Conservation (phyloP, 2,888 invertebrate genomes). For the Petrophora chlorosata region DNA sequence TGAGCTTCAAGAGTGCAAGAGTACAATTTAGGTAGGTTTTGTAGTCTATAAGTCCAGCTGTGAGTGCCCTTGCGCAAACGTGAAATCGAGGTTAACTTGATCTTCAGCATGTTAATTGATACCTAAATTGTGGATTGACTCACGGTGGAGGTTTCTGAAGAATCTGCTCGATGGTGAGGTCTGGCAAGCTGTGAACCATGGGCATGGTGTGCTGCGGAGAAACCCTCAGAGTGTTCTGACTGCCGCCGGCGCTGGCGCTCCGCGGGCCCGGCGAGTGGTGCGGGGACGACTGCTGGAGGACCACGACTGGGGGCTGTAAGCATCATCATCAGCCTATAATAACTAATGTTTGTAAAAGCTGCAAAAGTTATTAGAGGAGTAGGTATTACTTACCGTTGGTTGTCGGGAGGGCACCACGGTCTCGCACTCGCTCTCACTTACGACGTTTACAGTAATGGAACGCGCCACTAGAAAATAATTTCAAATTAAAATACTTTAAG, state of each 20-base stretch:
- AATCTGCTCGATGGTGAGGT: constrained; percentile 75
- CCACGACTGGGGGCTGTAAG: constrained; percentile 34
- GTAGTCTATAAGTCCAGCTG: too few species aligned
- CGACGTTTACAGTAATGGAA: constrained; percentile 60
- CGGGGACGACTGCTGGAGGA: constrained; percentile 43
- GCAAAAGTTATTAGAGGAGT: too few species aligned
- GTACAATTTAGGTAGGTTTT: too few species aligned
- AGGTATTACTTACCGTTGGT: constrained; percentile 8
- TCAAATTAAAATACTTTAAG: not conserved
- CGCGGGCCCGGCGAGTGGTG: constrained; percentile 37
- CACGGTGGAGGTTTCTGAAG: constrained; percentile 11
- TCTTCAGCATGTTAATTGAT: too few species aligned
- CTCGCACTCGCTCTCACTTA: constrained; percentile 60
- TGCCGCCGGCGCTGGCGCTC: constrained; percentile 41
- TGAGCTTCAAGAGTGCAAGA: too few species aligned
- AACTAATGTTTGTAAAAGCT: too few species aligned
- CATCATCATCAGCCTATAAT: too few species aligned
- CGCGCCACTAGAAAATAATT: constrained; percentile 44
- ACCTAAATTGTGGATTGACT: too few species aligned
- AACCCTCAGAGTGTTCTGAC: constrained; percentile 85
- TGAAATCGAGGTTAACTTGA: too few species aligned
- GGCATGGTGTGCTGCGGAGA: constrained; percentile 86
- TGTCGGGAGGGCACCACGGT: constrained; percentile 42
- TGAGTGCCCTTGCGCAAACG: too few species aligned
- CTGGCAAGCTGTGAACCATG: constrained; percentile 92